Evolutionary conservation across 2,797 vertebrate species (phyloP).

Genomic region (Triplophysa bombifrons): DNA sequence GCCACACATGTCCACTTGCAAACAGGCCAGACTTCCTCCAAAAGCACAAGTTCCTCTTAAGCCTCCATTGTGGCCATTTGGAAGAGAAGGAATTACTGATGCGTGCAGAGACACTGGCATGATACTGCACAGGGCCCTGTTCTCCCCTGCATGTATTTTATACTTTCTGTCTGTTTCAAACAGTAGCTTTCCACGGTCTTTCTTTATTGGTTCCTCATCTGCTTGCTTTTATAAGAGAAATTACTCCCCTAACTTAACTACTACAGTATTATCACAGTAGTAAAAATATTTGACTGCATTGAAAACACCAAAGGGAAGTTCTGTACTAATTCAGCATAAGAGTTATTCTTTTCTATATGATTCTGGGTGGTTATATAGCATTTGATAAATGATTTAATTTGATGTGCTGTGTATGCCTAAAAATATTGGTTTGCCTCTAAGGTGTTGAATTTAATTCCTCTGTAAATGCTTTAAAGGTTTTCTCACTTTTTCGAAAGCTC

Average conservation of each 20-base stretch:
- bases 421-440: neutral
- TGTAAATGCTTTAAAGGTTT: neutral
- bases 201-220: constrained; percentile 22
- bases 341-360: neutral
- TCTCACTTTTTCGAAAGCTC: neutral
- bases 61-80: constrained; percentile 69
- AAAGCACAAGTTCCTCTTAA: constrained; percentile 69
- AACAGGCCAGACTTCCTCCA: constrained; percentile 68
- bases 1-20: constrained; percentile 72
- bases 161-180: neutral
- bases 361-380: neutral
- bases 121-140: neutral
- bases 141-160: neutral
- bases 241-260: constrained; percentile 17
- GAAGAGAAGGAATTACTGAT: constrained; percentile 64
- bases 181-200: neutral
- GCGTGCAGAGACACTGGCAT: constrained; percentile 65
- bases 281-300: neutral
- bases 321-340: constrained; percentile 25
- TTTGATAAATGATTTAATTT: constrained; percentile 1
- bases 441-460: neutral
- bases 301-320: constrained; percentile 13
- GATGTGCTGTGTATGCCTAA: neutral
- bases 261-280: neutral
- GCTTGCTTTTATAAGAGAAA: constrained; percentile 21